phyloP scores from a whole-genome alignment of 92 coral and sea anemone species.

The Phenganax subtilis region DNA sequence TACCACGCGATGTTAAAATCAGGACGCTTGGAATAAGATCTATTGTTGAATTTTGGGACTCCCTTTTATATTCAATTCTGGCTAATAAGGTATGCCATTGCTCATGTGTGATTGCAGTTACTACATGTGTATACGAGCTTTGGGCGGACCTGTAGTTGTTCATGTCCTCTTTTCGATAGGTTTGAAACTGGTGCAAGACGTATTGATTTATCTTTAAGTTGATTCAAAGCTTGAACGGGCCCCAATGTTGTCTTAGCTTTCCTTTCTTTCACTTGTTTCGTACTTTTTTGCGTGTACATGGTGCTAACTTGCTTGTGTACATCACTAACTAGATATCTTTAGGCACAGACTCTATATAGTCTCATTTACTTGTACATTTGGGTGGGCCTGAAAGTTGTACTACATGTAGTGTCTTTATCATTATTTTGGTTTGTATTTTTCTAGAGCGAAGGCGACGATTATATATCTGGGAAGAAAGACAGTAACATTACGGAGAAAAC shows the following conservation, averaged over 20 bases:
- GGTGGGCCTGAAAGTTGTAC: too few species aligned
- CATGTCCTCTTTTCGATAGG: too few species aligned
- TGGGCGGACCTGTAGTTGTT: conserved; percentile 13
- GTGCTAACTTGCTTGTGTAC: neutral
- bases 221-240: neutral
- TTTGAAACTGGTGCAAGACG: neutral
- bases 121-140: neutral
- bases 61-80: neutral
- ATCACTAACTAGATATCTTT: neutral
- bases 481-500: neutral
- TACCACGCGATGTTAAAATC: neutral
- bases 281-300: neutral
- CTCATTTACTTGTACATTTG: too few species aligned
- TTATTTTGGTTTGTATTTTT: neutral
- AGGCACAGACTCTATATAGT: neutral
- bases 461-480: neutral
- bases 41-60: neutral
- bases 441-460: neutral
- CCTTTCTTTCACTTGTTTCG: neutral
- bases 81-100: neutral
- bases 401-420: too few species aligned
- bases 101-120: neutral
- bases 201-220: neutral
- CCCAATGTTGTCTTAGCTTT: neutral
- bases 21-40: neutral